phyloP scores from a whole-genome alignment of 2,797 vertebrate species.

The Enteromius afrohamiltoni region DNA sequence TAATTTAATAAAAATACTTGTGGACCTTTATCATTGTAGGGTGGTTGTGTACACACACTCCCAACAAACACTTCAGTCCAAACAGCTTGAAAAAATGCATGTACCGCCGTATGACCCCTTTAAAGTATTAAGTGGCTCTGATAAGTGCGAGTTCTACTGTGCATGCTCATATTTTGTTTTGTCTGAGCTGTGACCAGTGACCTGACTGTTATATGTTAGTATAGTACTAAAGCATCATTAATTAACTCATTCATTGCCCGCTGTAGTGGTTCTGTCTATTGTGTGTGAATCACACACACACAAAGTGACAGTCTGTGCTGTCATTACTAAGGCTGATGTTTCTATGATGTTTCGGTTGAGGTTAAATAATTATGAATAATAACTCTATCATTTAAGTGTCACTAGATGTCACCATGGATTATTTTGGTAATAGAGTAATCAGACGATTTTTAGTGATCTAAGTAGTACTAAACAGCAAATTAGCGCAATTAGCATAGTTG shows the following conservation, averaged over 20 bases:
- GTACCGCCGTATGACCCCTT: too few species aligned
- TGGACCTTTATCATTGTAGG: too few species aligned
- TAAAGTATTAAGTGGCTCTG: not conserved
- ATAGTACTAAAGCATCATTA: conserved; percentile 8
- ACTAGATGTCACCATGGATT: not conserved
- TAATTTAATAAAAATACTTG: too few species aligned
- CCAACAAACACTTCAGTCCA: too few species aligned
- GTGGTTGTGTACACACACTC: too few species aligned
- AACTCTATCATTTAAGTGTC: not conserved
- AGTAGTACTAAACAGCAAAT: too few species aligned
- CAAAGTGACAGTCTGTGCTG: not conserved
- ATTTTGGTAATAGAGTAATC: not conserved
- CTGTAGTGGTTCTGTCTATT: not conserved
- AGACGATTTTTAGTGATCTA: too few species aligned
- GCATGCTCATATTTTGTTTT: not conserved
- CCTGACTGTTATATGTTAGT: conserved; percentile 22
- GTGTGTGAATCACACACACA: too few species aligned
- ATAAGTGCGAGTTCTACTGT: not conserved
- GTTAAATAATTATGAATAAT: not conserved
- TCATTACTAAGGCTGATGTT: not conserved
- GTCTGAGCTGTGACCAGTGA: conserved; percentile 27
- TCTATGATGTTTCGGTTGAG: not conserved
- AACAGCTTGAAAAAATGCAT: too few species aligned
- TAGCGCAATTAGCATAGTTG: too few species aligned
- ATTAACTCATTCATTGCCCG: not conserved